Evolutionary conservation across 1,140 invertebrate species (phyloP), one percentile per base, ranked within the genome.

Genomic region (Drosophila obscura): DNA sequence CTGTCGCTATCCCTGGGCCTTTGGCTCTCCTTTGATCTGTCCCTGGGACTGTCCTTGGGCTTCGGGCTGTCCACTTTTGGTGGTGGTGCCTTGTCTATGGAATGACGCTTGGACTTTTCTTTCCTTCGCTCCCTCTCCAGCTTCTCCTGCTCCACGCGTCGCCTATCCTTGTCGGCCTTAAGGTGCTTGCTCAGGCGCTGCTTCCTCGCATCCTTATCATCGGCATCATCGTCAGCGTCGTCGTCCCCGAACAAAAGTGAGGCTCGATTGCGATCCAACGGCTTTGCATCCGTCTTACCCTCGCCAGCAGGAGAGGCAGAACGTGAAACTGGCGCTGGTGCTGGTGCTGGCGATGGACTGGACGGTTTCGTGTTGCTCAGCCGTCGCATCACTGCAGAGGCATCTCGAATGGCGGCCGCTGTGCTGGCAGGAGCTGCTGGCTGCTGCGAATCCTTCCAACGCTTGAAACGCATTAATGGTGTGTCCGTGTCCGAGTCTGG

Each of bases 241-340:
- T 94, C 94, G 19, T 93, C 90, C 9, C 91, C 92, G 74, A 94
- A 94, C 16, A 94, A 73, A 1, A 94, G 63, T 8, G 90, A 91
- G 35, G 91, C 67, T n/a, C 93, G 72, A 69, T 91, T 91, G 11
- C 78, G 91, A 91, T 90, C 93, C 19, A 80, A 22, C 0, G 61
- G 55, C 43, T 77, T 82, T 1, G 41, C 15, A 5, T 72, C 45
- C 13, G 60, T 6, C 31, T 62, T 39, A 11, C 35, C 35, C 11
- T 39, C 35, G 11, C 35, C 35, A 15, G 41, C 11, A 44, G 59
- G 2, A 13, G 50, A 55, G 2, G 4, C 53, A 8, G 44, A 39
- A 11, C 19, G 53, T 11, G 44, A 9, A 16, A 11, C 24, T 5
- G 46, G 7, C 7, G 46, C 24, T 3, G 63, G 53, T 1, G 46